Conservation (phyloP, 2,113 vertebrate genomes). For the Oenanthe melanoleuca region DNA sequence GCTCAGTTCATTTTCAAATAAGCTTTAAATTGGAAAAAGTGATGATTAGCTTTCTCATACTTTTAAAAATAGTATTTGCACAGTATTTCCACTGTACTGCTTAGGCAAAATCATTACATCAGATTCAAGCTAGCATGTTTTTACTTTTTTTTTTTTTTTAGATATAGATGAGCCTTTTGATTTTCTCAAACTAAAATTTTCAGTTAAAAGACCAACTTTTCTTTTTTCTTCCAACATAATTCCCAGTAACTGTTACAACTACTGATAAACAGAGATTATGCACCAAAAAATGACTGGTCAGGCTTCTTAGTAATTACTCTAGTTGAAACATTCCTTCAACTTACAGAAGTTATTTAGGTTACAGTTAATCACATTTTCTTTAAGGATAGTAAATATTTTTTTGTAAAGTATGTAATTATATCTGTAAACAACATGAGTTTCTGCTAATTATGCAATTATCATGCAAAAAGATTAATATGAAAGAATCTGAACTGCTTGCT, state of each 20-base stretch:
- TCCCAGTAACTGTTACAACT: not conserved
- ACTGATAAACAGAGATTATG: slow-evolving; percentile 8
- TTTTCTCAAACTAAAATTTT: not conserved
- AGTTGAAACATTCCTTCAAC: not conserved
- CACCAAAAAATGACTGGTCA: not conserved
- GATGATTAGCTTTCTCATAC: not conserved
- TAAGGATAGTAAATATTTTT: slow-evolving; percentile 11
- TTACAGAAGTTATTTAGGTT: slow-evolving; percentile 8
- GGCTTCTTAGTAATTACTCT: slow-evolving; percentile 1
- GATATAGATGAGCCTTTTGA: not conserved
- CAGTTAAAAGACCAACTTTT: not conserved
- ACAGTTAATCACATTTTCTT: slow-evolving; percentile 2
- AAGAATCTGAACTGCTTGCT: not conserved
- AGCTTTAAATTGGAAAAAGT: not conserved
- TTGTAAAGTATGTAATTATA: slow-evolving; percentile 13
- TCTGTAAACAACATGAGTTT: not conserved
- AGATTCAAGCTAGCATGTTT: not conserved
- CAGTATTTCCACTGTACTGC: not conserved
- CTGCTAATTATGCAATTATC: slow-evolving; percentile 50
- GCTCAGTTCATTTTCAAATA: not conserved
- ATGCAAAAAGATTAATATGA: slow-evolving; percentile 16
- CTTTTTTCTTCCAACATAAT: not conserved
- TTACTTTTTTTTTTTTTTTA: not conserved
- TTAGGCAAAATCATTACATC: not conserved
- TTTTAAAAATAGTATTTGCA: not conserved